Evolutionary conservation across 2,797 vertebrate species (phyloP).

Genomic region (Chromobotia macracanthus): DNA sequence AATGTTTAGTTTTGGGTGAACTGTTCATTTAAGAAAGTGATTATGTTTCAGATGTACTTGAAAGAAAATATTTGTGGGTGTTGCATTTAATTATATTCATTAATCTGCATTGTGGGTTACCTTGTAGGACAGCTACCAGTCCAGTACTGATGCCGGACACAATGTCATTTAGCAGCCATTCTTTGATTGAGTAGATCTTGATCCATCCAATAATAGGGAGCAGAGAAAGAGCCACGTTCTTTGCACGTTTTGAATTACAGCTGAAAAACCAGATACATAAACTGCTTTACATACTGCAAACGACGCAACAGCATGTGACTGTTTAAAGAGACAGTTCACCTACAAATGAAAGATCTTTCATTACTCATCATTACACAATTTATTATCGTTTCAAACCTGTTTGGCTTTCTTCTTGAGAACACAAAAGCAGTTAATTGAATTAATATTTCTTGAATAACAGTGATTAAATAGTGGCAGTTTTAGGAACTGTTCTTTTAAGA

Average conservation of each 20-base stretch:
- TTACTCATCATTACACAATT: no score
- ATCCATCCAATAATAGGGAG: conserved; percentile 88
- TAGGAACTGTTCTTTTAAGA: not conserved
- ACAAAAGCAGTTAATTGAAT: no score
- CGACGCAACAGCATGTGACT: not conserved
- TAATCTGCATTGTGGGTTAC: conserved; percentile 69
- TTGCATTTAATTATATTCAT: no score
- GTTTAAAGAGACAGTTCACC: not conserved
- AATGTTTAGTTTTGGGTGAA: no score
- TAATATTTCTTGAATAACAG: no score
- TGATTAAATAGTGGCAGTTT: not conserved
- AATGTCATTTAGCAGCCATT: conserved; percentile 89
- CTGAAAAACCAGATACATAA: conserved; percentile 68
- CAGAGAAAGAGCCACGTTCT: conserved; percentile 78
- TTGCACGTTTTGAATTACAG: conserved; percentile 81
- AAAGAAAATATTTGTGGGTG: no score
- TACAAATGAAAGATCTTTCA: not conserved
- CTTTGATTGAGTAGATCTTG: conserved; percentile 83
- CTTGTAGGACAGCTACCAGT: conserved; percentile 92
- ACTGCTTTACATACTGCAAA: no score
- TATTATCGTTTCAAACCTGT: no score
- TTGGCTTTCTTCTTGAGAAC: no score
- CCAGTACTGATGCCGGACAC: conserved; percentile 93
- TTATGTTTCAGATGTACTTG: no score
- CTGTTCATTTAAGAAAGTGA: no score